Evolutionary conservation across 2,113 vertebrate genomes (phyloP), one percentile per base, ranked within the genome.

Genomic region (Orthonyx spaldingii): DNA sequence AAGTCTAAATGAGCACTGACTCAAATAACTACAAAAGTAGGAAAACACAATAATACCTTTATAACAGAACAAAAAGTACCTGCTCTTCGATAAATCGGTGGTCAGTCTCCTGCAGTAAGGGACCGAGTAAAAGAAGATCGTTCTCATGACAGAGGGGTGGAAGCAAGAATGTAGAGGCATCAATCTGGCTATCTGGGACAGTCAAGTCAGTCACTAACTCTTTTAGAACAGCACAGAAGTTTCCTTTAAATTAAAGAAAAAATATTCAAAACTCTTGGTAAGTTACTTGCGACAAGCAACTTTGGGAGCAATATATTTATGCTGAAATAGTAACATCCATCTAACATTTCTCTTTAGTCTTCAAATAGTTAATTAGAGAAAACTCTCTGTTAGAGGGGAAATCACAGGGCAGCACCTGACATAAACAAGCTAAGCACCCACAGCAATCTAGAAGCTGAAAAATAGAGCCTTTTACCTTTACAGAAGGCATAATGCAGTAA

Each of bases 21-120:
- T 30, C 32, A 85, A 61, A 70, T 50, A 91, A 84, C 22, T 26
- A 46, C 15, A 90, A 77, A 16, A 42, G 10, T 44, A 72, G 13
- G 32, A 71, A 84, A 89, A 84, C 6, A 52, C 4, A 90, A 12
- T 19, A 21, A 10, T 28, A 41, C 6, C n/a, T 37, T 85, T 78
- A 77, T 4, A 76, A 16, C 3, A 83, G 66, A 95, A 55, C n/a
- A 61, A 66, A 64, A 72, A 89, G 33, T 97, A 99, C 99, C 99
- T 99, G 98, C 59, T 99, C 98, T 96, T 99, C 99, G 5, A 99
- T 98, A 97, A 98, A 99, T 93, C 97, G 95, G 82, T 98, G 98
- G 93, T 98, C 98, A 63, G 97, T 98, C 77, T 98, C 98, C 50
- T 98, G 98, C 37, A 98, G 93, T 60, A 97, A 97, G 52, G 98